Evolutionary conservation across 2,888 invertebrate genomes (phyloP), one percentile per base, ranked within the genome.

Genomic region (Adelognathus sp.): DNA sequence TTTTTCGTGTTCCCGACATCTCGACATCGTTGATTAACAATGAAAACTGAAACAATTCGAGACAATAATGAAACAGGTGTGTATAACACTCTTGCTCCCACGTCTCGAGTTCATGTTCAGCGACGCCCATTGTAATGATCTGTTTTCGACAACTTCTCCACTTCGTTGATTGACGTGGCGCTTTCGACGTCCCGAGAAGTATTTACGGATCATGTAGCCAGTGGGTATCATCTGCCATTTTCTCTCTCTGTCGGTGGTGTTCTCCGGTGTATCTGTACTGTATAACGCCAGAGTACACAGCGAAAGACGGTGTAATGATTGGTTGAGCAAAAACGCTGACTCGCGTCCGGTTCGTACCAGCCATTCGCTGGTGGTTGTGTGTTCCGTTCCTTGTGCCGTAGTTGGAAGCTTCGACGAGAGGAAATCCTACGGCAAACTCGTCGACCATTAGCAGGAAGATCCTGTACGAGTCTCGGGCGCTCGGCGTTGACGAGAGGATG

Each of bases 321-420:
- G 74, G 78, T 66, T 44, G 44, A 36, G 78, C 78, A 79, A 79
- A 79, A 79, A 79, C 78, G 70, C 73, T 79, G 74, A 74, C 78
- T 74, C 78, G 78, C 78, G 78, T 79, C 78, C 78, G 78, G 78
- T 79, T 71, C 66, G 74, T 79, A 63, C n/a, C 4, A 52, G 60
- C 70, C 64, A 64, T n/a, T 74, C 74, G 73, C 52, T 18, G 41
- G 61, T 46, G 69, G 70, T 74, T 64, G 56, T 66, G 60, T 70
- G 64, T 69, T 69, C 71, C 31, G 46, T 63, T 63, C 61, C 72
- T 24, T 44, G 61, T 63, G 64, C 66, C 77, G 75, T 81, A 75
- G 75, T 75, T 71, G 71, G 72, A 66, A 52, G 52, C 66, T 36
- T 44, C 41, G 46, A 24, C 14, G 61, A 67, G 71, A 77, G 70